Evolutionary conservation across 1,140 invertebrate species (phyloP).

Genomic region (Akabosia matsudoensis): DNA sequence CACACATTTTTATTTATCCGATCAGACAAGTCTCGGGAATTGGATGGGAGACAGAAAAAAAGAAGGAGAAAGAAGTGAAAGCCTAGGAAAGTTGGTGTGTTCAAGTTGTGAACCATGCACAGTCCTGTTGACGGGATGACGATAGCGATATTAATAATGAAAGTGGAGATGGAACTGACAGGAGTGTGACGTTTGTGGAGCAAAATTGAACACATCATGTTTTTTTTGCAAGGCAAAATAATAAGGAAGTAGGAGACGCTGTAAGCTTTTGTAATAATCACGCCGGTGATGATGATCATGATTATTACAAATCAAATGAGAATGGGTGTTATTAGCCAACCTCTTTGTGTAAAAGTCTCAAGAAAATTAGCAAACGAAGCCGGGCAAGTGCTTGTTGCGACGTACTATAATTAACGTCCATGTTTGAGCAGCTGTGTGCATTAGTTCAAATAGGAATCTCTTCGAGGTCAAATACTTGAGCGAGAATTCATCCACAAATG

Average conservation of each 20-base stretch:
- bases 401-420: too few species aligned
- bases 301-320: not conserved
- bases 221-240: not conserved
- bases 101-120: not conserved
- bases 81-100: not conserved
- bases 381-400: not conserved
- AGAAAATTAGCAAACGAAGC: not conserved
- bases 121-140: not conserved
- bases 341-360: not conserved
- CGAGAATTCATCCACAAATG: too few species aligned
- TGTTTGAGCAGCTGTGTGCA: too few species aligned
- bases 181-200: not conserved
- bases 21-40: not conserved
- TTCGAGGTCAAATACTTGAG: too few species aligned
- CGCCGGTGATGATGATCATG: not conserved
- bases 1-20: not conserved
- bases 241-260: not conserved
- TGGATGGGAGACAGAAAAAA: not conserved
- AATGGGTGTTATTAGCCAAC: not conserved
- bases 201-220: not conserved
- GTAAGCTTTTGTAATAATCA: not conserved
- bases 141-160: not conserved
- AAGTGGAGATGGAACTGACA: not conserved
- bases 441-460: too few species aligned
- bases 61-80: not conserved